Conservation (phyloP, 2,888 invertebrate species). For the Vanessa cardui region DNA sequence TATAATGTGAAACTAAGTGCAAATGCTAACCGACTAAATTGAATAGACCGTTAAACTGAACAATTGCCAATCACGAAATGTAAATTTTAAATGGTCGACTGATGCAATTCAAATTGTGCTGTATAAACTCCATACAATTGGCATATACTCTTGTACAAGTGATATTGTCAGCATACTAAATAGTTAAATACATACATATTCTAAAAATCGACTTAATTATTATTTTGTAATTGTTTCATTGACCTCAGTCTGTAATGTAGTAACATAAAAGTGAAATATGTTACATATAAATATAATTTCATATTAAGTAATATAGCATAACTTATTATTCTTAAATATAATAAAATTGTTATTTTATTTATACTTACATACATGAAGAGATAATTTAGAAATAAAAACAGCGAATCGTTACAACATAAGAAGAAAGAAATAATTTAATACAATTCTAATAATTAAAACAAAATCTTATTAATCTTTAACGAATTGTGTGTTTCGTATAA, state of each 20-base stretch:
- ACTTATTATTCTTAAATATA: too few relatives aligned
- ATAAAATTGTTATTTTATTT: too few relatives aligned
- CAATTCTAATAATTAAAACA: too few relatives aligned
- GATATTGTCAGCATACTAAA: constrained; percentile 63
- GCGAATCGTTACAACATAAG: too few relatives aligned
- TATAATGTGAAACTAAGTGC: constrained; percentile 38
- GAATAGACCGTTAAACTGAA: constrained; percentile 38
- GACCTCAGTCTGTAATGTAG: constrained; percentile 21
- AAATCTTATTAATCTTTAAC: too few relatives aligned
- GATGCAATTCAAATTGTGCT: constrained; percentile 48
- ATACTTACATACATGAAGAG: too few relatives aligned
- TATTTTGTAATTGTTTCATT: constrained; percentile 39
- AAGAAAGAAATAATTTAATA: too few relatives aligned
- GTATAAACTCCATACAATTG: constrained; percentile 57
- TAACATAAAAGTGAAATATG: neutral
- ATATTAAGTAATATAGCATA: too few relatives aligned
- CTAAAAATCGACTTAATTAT: constrained; percentile 49
- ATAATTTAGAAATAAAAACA: too few relatives aligned
- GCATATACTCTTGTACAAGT: constrained; percentile 56
- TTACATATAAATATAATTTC: neutral
- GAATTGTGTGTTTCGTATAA: too few relatives aligned
- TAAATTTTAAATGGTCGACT: constrained; percentile 46
- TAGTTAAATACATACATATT: constrained; percentile 47
- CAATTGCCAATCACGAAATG: constrained; percentile 40
- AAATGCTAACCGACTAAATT: constrained; percentile 46